Percentiles rank a stretch among this genome's conserved stretches.
phyloP scores from a whole-genome alignment of 23 tunicate genomes.

The Ascidia mentula region DNA sequence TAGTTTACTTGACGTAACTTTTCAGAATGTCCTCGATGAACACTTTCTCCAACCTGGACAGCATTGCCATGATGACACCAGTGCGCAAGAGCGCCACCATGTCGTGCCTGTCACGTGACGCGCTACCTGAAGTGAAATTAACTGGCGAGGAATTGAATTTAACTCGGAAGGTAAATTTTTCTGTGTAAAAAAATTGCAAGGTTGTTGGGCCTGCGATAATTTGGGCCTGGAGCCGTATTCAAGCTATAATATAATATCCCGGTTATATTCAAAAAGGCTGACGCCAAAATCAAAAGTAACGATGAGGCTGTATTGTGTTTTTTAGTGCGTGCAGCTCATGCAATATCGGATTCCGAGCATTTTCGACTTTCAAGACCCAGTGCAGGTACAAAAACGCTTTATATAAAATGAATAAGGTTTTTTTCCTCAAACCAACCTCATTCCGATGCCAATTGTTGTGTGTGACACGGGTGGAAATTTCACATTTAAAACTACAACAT shows the following conservation, averaged over 20 bases:
- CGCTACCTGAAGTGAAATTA: neutral
- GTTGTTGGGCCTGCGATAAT: neutral
- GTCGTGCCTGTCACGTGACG: conserved; percentile 1
- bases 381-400: conserved; percentile 9
- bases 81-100: conserved; percentile 15
- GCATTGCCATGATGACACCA: neutral
- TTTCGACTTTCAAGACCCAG: conserved; percentile 45
- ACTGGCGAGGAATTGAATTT: neutral
- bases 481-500: no score
- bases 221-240: neutral
- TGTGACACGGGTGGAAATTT: no score
- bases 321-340: conserved; percentile 70
- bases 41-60: neutral
- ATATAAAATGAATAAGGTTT: neutral
- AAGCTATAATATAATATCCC: no score
- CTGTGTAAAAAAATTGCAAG: no score
- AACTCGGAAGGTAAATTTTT: neutral
- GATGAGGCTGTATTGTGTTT: neutral
- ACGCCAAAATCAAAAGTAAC: no score
- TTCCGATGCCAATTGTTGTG: no score
- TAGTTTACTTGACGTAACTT: no score
- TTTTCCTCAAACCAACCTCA: no score
- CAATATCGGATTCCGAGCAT: conserved; percentile 62
- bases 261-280: no score
- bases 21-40: conserved; percentile 8